These are phyloP conservation scores for Peribatodes rhomboidaria DNA, from an alignment of 2,888 invertebrate genomes.

Conservation along the genomic window DNA sequence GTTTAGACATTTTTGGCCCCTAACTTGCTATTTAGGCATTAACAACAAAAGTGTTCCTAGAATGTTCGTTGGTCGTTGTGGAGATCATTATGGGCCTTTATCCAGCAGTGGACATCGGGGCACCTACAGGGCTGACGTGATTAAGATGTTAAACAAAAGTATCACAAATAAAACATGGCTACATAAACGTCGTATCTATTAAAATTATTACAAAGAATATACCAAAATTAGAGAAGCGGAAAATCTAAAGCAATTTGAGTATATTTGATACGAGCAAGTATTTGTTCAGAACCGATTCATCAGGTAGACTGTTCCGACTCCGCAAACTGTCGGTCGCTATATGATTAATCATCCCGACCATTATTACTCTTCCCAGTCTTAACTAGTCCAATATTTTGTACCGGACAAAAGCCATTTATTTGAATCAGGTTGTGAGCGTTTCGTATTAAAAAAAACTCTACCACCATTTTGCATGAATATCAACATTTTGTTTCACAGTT, in stretches of 20 bases:
- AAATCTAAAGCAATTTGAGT: neutral
- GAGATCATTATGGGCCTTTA: no score
- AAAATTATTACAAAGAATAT: no score
- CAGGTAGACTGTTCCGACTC: slow-evolving; percentile 50
- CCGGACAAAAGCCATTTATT: slow-evolving; percentile 25
- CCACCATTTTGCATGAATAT: neutral
- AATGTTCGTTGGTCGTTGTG: no score
- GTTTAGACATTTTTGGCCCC: slow-evolving; percentile 69
- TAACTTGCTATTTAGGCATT: slow-evolving; percentile 43
- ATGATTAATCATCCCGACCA: slow-evolving; percentile 52
- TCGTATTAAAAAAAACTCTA: slow-evolving; percentile 2
- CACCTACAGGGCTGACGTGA: no score
- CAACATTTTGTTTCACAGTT: slow-evolving; percentile 10
- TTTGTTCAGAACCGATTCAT: slow-evolving; percentile 49
- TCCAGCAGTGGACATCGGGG: no score
- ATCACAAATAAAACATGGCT: neutral
- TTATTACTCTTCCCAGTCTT: slow-evolving; percentile 49
- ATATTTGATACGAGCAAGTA: slow-evolving; percentile 23
- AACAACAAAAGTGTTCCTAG: slow-evolving; percentile 34
- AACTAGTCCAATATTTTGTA: slow-evolving; percentile 45
- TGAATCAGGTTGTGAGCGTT: slow-evolving; percentile 11
- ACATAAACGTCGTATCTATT: neutral
- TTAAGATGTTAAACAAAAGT: no score
- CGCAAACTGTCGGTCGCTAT: slow-evolving; percentile 49
- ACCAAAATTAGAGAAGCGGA: neutral